A percentile compares a stretch with the other conserved stretches of the same genome.
These are phyloP conservation scores for Steinernema scapterisci DNA, from an alignment of 2,888 invertebrate genomes.

Conservation along the genomic window DNA sequence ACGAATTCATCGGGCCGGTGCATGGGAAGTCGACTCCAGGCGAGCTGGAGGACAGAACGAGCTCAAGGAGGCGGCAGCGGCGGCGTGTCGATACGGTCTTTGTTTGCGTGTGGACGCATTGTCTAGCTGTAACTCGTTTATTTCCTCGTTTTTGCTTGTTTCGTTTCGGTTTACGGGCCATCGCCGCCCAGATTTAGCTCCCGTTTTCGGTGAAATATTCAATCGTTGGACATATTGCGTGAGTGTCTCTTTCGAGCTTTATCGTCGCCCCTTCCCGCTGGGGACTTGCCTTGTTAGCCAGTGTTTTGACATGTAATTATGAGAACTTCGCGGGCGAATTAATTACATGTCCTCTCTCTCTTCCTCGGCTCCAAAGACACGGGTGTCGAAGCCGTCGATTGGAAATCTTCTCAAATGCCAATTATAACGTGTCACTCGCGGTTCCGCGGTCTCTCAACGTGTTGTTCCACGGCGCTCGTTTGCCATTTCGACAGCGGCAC, in stretches of 20 bases:
- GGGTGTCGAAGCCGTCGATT: conserved; percentile 8
- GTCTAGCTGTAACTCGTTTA: conserved; percentile 23
- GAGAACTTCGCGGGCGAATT: conserved; percentile 23
- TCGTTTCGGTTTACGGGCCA: not conserved
- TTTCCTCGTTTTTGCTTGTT: not conserved
- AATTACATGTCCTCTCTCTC: conserved; percentile 30
- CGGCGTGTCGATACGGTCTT: conserved; percentile 16
- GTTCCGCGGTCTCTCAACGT: not conserved
- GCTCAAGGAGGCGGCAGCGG: not conserved
- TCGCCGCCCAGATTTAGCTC: not conserved
- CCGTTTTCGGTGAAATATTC: conserved; percentile 23
- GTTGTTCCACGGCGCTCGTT: conserved; percentile 25
- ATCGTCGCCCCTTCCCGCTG: not conserved
- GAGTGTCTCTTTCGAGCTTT: conserved; percentile 17
- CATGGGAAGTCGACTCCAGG: not conserved
- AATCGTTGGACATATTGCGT: conserved; percentile 22
- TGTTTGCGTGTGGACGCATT: not conserved
- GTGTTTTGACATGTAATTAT: conserved; percentile 33
- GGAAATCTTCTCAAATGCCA: conserved; percentile 33
- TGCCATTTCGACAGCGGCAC: not conserved
- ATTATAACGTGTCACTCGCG: conserved; percentile 31
- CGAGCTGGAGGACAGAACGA: not conserved
- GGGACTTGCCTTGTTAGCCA: conserved; percentile 9
- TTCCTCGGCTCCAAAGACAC: not conserved
- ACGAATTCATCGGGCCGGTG: not conserved